Evolutionary conservation across 2,113 vertebrate species (phyloP).

Genomic region (Boulengeromyrus knoepffleri): DNA sequence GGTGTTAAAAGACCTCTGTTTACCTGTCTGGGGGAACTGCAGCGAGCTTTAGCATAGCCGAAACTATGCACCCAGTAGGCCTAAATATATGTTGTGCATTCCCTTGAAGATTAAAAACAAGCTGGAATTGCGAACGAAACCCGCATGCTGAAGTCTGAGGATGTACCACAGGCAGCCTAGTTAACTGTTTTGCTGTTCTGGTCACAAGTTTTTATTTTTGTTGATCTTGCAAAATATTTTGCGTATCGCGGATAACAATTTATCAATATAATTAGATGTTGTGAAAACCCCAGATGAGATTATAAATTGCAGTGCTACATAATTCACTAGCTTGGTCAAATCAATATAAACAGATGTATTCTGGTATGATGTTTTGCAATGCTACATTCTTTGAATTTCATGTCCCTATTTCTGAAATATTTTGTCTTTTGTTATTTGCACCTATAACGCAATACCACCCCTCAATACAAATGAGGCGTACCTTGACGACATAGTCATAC

Average conservation of each 20-base stretch:
- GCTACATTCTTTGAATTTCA: neutral
- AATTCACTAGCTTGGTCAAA: neutral
- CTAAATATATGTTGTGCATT: neutral
- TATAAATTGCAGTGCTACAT: neutral
- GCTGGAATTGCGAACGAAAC: neutral
- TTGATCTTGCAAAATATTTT: neutral
- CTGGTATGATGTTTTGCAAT: neutral
- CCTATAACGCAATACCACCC: neutral
- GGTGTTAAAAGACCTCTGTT: constrained; percentile 13
- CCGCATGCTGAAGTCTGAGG: neutral
- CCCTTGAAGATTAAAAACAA: neutral
- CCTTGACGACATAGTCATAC: neutral
- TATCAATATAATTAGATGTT: neutral
- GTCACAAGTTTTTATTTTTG: neutral
- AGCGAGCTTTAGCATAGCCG: neutral
- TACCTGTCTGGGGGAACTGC: neutral
- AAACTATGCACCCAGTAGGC: neutral
- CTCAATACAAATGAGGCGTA: neutral
- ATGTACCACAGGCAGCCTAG: neutral
- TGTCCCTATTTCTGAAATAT: neutral
- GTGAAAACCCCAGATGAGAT: neutral
- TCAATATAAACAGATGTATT: neutral
- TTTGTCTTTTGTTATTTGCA: neutral
- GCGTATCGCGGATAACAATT: neutral
- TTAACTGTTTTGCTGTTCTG: neutral